A percentile compares a stretch with the other conserved stretches of the same genome.
Evolutionary conservation across 2,113 vertebrate genomes (phyloP).

Genomic region (Neopipo cinnamomea): DNA sequence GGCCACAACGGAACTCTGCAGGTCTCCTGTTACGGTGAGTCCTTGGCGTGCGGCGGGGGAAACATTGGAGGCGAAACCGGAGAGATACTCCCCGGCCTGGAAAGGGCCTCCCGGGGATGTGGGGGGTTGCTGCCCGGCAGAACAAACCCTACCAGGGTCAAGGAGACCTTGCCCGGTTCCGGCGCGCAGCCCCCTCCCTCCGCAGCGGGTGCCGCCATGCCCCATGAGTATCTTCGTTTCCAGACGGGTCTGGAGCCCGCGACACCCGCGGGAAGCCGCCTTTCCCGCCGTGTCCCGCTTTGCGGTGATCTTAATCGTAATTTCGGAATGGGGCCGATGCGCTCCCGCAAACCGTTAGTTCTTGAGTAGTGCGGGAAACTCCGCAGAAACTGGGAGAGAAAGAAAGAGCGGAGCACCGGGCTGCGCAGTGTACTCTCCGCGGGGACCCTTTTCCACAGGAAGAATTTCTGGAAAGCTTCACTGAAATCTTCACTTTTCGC

Average conservation of each 20-base stretch:
- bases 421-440: neutral
- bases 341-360: neutral
- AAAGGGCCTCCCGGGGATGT: neutral
- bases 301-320: neutral
- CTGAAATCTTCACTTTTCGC: neutral
- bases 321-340: neutral
- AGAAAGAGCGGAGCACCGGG: neutral
- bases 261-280: neutral
- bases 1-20: conserved; percentile 85
- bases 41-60: neutral
- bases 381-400: neutral
- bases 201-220: neutral
- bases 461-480: neutral
- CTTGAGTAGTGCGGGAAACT: neutral
- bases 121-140: neutral
- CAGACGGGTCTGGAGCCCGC: neutral
- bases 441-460: neutral
- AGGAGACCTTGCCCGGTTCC: neutral
- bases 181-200: neutral
- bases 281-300: neutral
- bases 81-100: neutral
- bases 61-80: neutral
- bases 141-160: neutral
- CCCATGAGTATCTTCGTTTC: neutral
- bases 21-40: conserved; percentile 92